Evolutionary conservation across 2,797 vertebrate genomes (phyloP).

Genomic region (Natrix natrix): DNA sequence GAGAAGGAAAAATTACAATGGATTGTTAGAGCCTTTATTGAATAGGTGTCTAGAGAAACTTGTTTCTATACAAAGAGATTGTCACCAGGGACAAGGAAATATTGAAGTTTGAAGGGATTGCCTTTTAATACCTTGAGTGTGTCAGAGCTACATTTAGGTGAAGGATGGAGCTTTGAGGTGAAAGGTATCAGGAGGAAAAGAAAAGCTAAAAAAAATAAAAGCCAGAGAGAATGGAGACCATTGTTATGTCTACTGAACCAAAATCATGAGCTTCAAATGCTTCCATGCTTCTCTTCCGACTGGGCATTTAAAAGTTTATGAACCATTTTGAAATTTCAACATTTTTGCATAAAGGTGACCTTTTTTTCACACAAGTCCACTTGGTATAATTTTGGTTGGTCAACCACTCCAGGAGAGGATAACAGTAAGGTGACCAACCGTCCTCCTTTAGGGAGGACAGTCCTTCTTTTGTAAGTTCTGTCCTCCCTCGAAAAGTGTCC

Average conservation of each 20-base stretch:
- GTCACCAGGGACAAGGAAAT: accelerated
- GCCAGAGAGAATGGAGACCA: not conserved
- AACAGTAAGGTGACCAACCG: no score
- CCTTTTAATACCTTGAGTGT: accelerated
- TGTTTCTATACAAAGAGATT: not conserved
- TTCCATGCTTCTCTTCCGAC: not conserved
- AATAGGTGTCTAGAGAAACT: not conserved
- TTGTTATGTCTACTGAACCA: not conserved
- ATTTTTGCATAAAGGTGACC: not conserved
- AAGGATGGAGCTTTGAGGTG: not conserved
- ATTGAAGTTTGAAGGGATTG: not conserved
- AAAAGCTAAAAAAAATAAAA: not conserved
- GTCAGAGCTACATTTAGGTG: constrained; percentile 1
- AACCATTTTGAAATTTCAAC: not conserved
- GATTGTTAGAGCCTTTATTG: not conserved
- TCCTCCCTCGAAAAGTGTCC: no score
- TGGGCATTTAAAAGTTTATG: not conserved
- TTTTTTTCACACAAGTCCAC: not conserved
- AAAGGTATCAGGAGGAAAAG: not conserved
- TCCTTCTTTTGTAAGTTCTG: no score
- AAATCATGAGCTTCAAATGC: not conserved
- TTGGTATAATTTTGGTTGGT: not conserved
- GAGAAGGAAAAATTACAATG: constrained; percentile 10
- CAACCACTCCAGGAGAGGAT: not conserved
- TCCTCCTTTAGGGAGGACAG: no score